Base-by-base conservation (phyloP, 2,888 invertebrate genomes). In the Brachylomia viminalis region DNA sequence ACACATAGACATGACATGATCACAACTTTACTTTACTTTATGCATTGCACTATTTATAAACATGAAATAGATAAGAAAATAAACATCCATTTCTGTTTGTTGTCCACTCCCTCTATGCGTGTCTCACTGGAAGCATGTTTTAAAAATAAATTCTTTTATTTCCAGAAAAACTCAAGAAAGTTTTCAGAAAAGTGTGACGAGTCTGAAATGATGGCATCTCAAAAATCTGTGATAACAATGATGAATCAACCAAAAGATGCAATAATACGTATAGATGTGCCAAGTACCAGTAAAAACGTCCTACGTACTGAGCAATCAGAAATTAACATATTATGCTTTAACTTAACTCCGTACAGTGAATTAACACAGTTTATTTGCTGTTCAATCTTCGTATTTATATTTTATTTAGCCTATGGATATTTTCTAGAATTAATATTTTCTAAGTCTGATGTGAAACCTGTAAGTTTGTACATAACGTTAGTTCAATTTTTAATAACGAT, bases 381-480 rank as follows among this genome's bases (percentile, higher is more conserved):
- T 91, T 98, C 98, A 71, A 90, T 96, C 42, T 98, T 98, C 73
- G 98, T 99, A 13, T 99, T 99, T 94, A 93, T 98, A 82, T 98
- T 99, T 91, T 99, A 98, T 94, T 94, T 99, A 78, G 96, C 99
- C 0, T 99, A 99, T 97, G 99, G 99, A 72, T 99, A 99, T 94
- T 97, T 98, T 92, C 97, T 98, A 97, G 99, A 99, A 95, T 95
- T 99, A 64, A 98, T 99, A 91, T 99, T 99, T 93, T 98, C 98
- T 0, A 97, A 98, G n/a, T 98, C 98, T 38, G 99, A 98, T 62
- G 98, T 99, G 88, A 98, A 98, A 90, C 98, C 98, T 0, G 98
- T 98, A 91, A 99, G 99, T 65, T 98, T 99, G 98, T 99, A 98
- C 93, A 97, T 99, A 82, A 99, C 99, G 2, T 95, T 99, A 76